A percentile compares a stretch with the other conserved stretches of the same genome.
These are phyloP conservation scores for Eunapius fragilis DNA, from an alignment of 37 sponge, comb jelly and placozoan species.

Conservation along the genomic window DNA sequence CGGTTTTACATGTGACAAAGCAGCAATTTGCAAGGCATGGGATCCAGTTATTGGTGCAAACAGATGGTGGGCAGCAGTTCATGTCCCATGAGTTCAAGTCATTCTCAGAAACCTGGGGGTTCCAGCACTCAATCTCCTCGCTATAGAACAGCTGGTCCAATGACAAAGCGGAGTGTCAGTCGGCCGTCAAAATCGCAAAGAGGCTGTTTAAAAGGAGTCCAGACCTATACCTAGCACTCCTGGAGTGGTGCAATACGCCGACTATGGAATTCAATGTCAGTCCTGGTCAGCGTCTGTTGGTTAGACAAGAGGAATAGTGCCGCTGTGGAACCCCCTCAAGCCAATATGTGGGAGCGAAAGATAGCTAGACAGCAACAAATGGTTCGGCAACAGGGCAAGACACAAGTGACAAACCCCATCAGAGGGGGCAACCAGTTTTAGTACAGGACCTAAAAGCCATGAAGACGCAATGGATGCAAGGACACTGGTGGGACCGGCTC, in stretches of 20 bases:
- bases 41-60: not conserved
- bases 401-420: not conserved
- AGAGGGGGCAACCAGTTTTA: not conserved
- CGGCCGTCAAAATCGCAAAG: constrained; percentile 39
- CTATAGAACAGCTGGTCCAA: constrained; percentile 38
- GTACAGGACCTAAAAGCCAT: not conserved
- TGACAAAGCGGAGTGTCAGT: constrained; percentile 36
- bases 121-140: constrained; percentile 27
- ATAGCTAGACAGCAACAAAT: not conserved
- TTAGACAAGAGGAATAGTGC: constrained; percentile 1
- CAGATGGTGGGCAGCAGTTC: constrained; percentile 15
- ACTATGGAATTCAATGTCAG: not conserved
- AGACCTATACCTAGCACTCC: constrained; percentile 5
- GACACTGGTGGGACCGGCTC: too few species aligned
- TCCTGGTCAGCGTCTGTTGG: not conserved
- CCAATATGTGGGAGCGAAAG: not conserved
- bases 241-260: not conserved
- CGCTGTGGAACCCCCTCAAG: not conserved
- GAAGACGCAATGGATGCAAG: too few species aligned
- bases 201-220: not conserved
- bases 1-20: constrained; percentile 14
- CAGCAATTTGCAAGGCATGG: constrained; percentile 45
- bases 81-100: constrained; percentile 10
- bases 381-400: not conserved
- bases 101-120: constrained; percentile 31